Conservation (phyloP, 2,113 vertebrate genomes). For the Sterrhoptilus dennistouni region DNA sequence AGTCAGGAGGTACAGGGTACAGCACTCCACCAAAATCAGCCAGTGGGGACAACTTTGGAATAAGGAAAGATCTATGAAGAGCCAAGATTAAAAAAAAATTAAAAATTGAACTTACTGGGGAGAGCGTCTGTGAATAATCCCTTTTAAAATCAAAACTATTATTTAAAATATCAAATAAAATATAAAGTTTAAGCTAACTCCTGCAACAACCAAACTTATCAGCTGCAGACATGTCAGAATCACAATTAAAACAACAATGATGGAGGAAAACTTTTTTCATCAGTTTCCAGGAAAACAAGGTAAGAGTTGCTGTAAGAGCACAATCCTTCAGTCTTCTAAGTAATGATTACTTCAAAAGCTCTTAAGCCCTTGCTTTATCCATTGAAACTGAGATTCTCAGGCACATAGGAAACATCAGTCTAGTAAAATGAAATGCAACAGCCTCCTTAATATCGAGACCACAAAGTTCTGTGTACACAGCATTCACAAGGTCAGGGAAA, state of each 20-base stretch:
- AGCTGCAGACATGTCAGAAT: background rate
- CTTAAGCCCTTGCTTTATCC: constrained; percentile 26
- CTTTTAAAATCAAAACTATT: background rate
- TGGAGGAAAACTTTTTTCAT: background rate
- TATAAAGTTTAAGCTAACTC: background rate
- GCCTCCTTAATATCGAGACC: background rate
- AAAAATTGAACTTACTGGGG: fast-evolving
- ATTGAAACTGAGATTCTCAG: background rate
- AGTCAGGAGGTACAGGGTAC: background rate
- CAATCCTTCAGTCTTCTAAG: background rate
- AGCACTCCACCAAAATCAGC: background rate
- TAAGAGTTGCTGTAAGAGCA: background rate
- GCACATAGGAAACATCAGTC: background rate
- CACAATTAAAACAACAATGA: background rate
- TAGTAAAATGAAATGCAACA: constrained; percentile 4
- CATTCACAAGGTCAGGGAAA: background rate
- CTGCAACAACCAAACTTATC: background rate
- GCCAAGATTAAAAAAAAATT: background rate
- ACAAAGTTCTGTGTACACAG: background rate
- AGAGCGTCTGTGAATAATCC: background rate
- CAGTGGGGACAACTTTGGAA: background rate
- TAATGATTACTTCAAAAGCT: constrained; percentile 19
- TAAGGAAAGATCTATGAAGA: background rate
- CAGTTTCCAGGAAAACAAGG: background rate
- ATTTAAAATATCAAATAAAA: background rate